phyloP scores from a whole-genome alignment of 92 coral and sea anemone species.

The Epizoanthus fatuus region DNA sequence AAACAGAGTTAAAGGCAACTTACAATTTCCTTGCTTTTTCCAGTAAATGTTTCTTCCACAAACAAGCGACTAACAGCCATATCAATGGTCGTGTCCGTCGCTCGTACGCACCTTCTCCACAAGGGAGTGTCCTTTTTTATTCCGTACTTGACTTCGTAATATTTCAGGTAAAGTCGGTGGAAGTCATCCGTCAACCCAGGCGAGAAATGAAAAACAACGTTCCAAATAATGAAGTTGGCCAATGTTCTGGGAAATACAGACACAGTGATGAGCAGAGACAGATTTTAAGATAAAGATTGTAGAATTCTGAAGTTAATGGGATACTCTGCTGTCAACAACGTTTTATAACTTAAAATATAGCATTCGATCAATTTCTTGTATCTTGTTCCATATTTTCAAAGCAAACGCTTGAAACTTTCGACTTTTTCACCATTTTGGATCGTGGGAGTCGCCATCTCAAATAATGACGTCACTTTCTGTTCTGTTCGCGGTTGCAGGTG shows the following conservation, averaged over 20 bases:
- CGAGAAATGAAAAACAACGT: conserved; percentile 44
- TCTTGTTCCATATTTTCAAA: no score
- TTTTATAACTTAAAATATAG: no score
- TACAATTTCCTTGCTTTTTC: conserved; percentile 70
- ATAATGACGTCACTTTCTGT: no score
- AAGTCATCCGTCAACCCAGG: conserved; percentile 56
- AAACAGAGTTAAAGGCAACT: not conserved
- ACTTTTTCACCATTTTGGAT: no score
- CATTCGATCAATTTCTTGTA: no score
- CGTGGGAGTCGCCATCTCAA: no score
- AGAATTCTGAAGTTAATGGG: not conserved
- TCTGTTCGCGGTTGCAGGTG: no score
- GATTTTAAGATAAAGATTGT: not conserved
- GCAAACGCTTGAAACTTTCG: no score
- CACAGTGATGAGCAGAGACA: not conserved
- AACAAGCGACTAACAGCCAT: conserved; percentile 83
- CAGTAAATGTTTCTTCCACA: conserved; percentile 71
- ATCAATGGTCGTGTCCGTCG: conserved; percentile 71
- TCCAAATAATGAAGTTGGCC: conserved; percentile 70
- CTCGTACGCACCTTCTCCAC: conserved; percentile 88
- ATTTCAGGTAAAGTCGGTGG: conserved; percentile 61
- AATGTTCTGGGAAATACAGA: conserved; percentile 40
- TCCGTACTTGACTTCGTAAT: conserved; percentile 70
- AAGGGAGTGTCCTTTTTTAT: conserved; percentile 61
- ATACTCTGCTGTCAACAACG: not conserved